Percentiles rank a stretch among this genome's conserved stretches.
These are phyloP conservation scores for Peromyscus nudipes DNA, from an alignment of 2,797 vertebrate species.

Conservation along the genomic window DNA sequence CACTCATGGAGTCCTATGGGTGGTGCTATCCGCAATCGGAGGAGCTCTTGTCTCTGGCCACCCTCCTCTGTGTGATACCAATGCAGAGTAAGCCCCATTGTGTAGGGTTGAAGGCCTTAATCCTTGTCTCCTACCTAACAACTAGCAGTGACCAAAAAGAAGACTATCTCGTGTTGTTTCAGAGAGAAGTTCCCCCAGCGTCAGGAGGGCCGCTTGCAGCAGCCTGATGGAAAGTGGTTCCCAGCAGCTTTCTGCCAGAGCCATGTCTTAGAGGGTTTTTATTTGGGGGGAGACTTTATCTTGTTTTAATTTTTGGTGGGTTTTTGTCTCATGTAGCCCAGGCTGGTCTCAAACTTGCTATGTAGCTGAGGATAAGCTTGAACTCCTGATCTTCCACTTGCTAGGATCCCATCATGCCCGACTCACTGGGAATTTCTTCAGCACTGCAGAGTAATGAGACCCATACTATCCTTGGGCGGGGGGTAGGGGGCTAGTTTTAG, in stretches of 20 bases:
- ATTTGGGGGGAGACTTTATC: not conserved
- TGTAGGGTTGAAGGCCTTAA: not conserved
- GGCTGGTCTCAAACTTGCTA: not conserved
- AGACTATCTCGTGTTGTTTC: not conserved
- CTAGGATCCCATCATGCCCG: not conserved
- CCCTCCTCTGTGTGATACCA: accelerated
- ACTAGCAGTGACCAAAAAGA: not conserved
- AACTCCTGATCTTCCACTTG: not conserved
- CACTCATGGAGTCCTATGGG: accelerated
- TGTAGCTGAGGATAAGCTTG: not conserved
- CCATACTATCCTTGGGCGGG: not conserved
- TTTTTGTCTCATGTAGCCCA: not conserved
- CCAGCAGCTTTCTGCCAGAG: not conserved
- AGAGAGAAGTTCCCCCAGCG: not conserved
- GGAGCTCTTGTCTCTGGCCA: not conserved
- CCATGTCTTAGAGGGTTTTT: not conserved
- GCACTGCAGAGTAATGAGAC: not conserved
- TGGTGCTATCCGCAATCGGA: accelerated
- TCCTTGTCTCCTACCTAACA: not conserved
- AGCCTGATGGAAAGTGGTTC: not conserved
- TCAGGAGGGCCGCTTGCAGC: not conserved
- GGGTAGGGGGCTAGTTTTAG: not conserved
- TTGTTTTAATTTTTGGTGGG: not conserved
- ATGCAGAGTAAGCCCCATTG: not conserved
- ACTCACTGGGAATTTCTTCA: not conserved